Evolutionary conservation across 2,113 vertebrate genomes (phyloP), one percentile per base, ranked within the genome.

Genomic region (Pardalotus punctatus): DNA sequence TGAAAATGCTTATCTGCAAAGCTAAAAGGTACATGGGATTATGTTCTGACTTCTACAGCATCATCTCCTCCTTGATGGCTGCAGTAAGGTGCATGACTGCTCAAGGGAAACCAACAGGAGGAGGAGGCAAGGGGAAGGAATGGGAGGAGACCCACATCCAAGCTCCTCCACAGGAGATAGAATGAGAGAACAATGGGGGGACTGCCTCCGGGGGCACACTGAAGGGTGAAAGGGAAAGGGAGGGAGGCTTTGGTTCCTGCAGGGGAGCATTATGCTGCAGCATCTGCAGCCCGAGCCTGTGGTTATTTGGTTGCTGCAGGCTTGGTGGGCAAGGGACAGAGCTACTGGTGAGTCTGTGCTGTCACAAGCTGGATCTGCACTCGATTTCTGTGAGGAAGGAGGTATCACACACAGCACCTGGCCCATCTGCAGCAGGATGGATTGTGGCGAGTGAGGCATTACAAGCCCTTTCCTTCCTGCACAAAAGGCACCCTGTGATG

Each of bases 401-500:
- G 56, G 43, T 58, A 60, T 33, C 4, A 4, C 53, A n/a, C 69
- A 20, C 31, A 56, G 62, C 4, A 2, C 24, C 17, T 54, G 43
- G 40, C 76, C 43, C 60, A 42, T 54, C 76, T 92, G 83, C 2
- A 0, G 64, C 0, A 6, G 54, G 51, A 31, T 12, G 33, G 70
- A 50, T 40, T 56, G 40, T 2, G 11, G 70, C 23, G 31, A 80
- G 60, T 29, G 42, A 72, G 56, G 53, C 5, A 0, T 74, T 74
- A 80, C 33, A 15, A 93, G 79, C 56, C 65, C 65, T 42, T 89
- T 92, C 80, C 86, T 95, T 95, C 57, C 88, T 90, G 88, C 43
- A 73, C 51, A 21, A 67, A 65, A 94, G 80, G 69, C 0, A 0
- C 40, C 38, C 65, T 62, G 43, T 69, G 57, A 94, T 48, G 48